Conservation (phyloP, 2,797 vertebrate genomes). For the Astyanax mexicanus region DNA sequence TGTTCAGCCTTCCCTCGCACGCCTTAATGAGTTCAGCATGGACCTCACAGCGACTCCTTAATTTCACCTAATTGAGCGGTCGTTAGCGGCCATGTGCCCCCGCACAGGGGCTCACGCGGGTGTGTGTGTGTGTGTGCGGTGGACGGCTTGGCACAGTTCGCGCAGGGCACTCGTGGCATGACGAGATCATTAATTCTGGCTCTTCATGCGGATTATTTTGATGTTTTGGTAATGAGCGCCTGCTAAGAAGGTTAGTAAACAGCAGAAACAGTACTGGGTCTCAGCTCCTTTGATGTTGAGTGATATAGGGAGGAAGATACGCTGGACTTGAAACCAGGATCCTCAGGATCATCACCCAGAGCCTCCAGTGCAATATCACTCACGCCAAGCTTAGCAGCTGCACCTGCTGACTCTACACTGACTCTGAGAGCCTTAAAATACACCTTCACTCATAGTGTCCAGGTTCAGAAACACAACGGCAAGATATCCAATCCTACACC, state of each 20-base stretch:
- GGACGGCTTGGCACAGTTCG: slow-evolving; percentile 56
- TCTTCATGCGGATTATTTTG: slow-evolving; percentile 76
- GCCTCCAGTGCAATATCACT: slow-evolving; percentile 3
- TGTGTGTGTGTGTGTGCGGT: slow-evolving; percentile 44
- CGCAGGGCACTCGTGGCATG: slow-evolving; percentile 69
- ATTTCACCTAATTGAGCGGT: slow-evolving; percentile 80
- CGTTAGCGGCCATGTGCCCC: slow-evolving; percentile 75
- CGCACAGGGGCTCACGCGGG: slow-evolving; percentile 59
- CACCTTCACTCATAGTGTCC: not conserved
- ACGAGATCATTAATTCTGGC: slow-evolving; percentile 79
- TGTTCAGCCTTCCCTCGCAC: slow-evolving; percentile 67
- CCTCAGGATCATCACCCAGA: not conserved
- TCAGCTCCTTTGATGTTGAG: slow-evolving; percentile 74
- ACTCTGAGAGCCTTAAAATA: not conserved
- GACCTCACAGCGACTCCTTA: slow-evolving; percentile 78
- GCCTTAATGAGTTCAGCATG: slow-evolving; percentile 79
- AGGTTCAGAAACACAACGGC: not conserved
- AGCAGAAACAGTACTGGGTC: slow-evolving; percentile 68
- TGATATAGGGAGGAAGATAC: slow-evolving; percentile 57
- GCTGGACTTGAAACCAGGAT: slow-evolving; percentile 33
- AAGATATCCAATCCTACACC: too few species aligned
- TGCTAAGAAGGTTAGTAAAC: slow-evolving; percentile 75
- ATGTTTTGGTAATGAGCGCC: slow-evolving; percentile 82
- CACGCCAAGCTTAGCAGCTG: not conserved
- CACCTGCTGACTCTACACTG: not conserved